These are phyloP conservation scores for Mesorhabditis spiculigera DNA, from an alignment of 2,888 invertebrate species.

Conservation along the genomic window DNA sequence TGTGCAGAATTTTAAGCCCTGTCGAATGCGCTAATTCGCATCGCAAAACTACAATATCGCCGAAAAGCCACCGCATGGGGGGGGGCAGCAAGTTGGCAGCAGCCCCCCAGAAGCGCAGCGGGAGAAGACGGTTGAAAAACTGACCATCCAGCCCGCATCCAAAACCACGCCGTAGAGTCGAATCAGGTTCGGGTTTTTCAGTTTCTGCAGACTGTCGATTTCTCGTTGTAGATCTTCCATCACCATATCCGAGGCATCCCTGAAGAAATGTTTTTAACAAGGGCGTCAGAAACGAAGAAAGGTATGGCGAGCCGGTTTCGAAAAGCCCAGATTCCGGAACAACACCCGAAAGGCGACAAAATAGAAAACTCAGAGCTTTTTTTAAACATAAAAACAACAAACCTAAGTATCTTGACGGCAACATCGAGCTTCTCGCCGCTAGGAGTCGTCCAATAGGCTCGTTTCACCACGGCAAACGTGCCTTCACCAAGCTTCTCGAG, in stretches of 20 bases:
- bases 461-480: constrained; percentile 90
- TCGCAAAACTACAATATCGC: too few relatives aligned
- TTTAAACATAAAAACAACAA: too few relatives aligned
- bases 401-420: constrained; percentile 90
- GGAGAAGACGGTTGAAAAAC: constrained; percentile 11
- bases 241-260: constrained; percentile 4
- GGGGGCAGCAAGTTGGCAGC: too few relatives aligned
- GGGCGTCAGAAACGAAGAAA: neutral
- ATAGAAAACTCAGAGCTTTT: too few relatives aligned
- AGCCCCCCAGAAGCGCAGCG: too few relatives aligned
- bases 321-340: neutral
- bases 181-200: constrained; percentile 77
- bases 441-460: constrained; percentile 81
- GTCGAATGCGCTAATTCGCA: too few relatives aligned
- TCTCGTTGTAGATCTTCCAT: constrained; percentile 17
- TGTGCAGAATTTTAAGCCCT: too few relatives aligned
- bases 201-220: constrained; percentile 35
- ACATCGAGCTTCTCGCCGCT: constrained; percentile 64
- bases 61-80: too few relatives aligned
- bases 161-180: constrained; percentile 87
- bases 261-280: constrained; percentile 10
- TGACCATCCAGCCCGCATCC: constrained; percentile 92
- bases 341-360: neutral
- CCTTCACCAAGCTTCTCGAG: constrained; percentile 86
- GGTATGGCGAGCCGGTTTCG: neutral